phyloP scores from a whole-genome alignment of 2,888 invertebrate species.

The Malthinus seriepunctatus region DNA sequence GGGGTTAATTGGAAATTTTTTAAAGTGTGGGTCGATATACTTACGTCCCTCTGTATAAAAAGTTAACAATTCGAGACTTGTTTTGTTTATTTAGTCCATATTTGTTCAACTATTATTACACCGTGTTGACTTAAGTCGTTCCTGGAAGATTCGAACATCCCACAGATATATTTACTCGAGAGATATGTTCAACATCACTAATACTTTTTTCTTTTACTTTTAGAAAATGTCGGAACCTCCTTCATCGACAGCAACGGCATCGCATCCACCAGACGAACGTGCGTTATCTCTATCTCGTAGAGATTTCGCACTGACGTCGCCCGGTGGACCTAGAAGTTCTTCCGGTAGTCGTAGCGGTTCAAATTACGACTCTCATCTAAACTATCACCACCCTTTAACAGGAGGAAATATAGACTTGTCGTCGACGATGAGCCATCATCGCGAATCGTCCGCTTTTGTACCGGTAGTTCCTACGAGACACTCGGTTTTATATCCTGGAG shows the following conservation, averaged over 20 bases:
- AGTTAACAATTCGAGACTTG: too few relatives aligned
- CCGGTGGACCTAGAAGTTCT: constrained; percentile 63
- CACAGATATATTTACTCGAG: constrained; percentile 13
- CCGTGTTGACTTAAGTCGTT: constrained; percentile 30
- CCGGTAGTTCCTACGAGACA: constrained; percentile 84
- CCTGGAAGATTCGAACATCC: constrained; percentile 25
- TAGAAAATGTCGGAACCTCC: constrained; percentile 28
- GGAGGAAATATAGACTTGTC: constrained; percentile 49
- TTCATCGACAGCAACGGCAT: constrained; percentile 38
- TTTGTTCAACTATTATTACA: constrained; percentile 28
- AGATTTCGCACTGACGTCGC: constrained; percentile 55
- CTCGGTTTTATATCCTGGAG: constrained; percentile 71
- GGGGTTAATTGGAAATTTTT: too few relatives aligned
- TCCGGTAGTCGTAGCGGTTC: constrained; percentile 48
- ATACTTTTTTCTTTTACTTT: constrained; percentile 8
- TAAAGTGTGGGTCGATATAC: too few relatives aligned
- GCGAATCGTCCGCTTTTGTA: constrained; percentile 84
- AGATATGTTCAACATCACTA: constrained; percentile 7
- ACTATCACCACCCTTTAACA: constrained; percentile 67
- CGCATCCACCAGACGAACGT: constrained; percentile 47
- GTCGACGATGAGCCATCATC: constrained; percentile 57
- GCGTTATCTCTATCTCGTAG: constrained; percentile 61
- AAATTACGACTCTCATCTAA: constrained; percentile 66
- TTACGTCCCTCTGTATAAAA: too few relatives aligned
- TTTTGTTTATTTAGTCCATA: constrained; percentile 22